phyloP scores from a whole-genome alignment of 2,888 invertebrate species.

The Apodemia hepburni region DNA sequence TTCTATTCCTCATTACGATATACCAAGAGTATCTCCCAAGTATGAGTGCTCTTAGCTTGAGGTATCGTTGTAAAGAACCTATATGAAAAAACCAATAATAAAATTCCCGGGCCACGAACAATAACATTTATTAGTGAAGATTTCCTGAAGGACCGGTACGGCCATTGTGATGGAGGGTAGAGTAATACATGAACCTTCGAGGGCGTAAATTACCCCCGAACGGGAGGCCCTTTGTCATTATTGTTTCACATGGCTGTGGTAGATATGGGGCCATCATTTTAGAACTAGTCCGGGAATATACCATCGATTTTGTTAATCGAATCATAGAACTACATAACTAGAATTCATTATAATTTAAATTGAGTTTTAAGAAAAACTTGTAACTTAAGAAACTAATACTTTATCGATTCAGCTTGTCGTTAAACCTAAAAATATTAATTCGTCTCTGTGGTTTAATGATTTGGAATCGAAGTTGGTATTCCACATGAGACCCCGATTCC shows the following conservation, averaged over 20 bases:
- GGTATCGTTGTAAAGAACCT: slow-evolving; percentile 8
- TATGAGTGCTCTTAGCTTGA: background rate
- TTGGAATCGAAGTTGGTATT: no score
- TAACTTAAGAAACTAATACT: no score
- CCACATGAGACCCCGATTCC: no score
- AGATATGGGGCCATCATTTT: background rate
- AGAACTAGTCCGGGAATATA: slow-evolving; percentile 1
- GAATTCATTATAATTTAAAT: background rate
- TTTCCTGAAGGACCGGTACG: background rate
- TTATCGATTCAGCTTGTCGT: no score
- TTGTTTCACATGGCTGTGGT: slow-evolving; percentile 11
- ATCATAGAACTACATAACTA: background rate
- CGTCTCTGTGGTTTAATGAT: no score
- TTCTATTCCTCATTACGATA: slow-evolving; percentile 1
- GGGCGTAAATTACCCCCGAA: slow-evolving; percentile 16
- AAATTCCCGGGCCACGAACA: slow-evolving; percentile 9
- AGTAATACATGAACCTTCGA: slow-evolving; percentile 12
- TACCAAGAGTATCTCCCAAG: background rate
- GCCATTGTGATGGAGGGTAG: slow-evolving; percentile 10
- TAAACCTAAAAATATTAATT: no score
- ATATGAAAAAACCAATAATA: slow-evolving; percentile 11
- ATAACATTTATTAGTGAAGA: slow-evolving; percentile 12
- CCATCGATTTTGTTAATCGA: slow-evolving; percentile 1
- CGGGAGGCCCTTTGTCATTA: slow-evolving; percentile 15
- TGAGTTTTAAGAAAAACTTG: no score